These are phyloP conservation scores for Ornithorhynchus anatinus DNA, from an alignment of 2,113 vertebrate species.

Conservation along the genomic window DNA sequence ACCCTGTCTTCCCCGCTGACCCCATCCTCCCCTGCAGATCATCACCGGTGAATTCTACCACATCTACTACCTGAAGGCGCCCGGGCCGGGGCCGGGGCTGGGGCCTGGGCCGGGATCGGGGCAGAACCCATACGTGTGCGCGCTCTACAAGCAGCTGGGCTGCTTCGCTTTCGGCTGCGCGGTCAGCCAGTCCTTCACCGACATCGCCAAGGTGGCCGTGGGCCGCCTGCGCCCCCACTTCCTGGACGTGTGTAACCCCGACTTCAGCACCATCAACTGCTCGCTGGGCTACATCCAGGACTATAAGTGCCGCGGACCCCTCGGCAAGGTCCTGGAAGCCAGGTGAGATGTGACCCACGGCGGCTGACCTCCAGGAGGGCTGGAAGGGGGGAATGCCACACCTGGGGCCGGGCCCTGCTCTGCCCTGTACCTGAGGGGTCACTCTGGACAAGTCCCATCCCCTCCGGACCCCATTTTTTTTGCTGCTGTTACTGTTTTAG, in stretches of 20 bases:
- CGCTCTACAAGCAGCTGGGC: conserved; percentile 95
- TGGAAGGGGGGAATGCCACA: too few species aligned
- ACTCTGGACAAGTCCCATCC: background rate
- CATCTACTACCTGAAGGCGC: conserved; percentile 90
- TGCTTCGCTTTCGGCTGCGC: conserved; percentile 96
- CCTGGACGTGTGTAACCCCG: conserved; percentile 82
- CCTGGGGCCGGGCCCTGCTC: background rate
- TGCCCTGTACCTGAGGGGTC: background rate
- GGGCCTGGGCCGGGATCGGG: conserved; percentile 89
- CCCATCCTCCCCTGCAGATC: conserved; percentile 71
- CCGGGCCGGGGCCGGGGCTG: conserved; percentile 86
- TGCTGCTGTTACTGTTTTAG: too few species aligned
- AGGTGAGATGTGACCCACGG: conserved; percentile 72
- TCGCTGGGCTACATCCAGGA: conserved; percentile 88
- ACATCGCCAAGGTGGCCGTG: conserved; percentile 98
- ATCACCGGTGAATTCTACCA: conserved; percentile 94
- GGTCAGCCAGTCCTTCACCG: conserved; percentile 97
- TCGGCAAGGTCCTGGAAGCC: conserved; percentile 89
- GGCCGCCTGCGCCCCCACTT: conserved; percentile 96
- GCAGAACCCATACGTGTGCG: conserved; percentile 91
- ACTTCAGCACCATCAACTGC: conserved; percentile 87
- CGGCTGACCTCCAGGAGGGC: too few species aligned
- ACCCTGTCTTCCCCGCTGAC: background rate
- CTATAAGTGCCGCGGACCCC: conserved; percentile 79
- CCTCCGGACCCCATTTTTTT: background rate